Percentiles rank a stretch among this genome's conserved stretches.
These are phyloP conservation scores for Microctonus brassicae DNA, from an alignment of 2,888 invertebrate species.

Conservation along the genomic window DNA sequence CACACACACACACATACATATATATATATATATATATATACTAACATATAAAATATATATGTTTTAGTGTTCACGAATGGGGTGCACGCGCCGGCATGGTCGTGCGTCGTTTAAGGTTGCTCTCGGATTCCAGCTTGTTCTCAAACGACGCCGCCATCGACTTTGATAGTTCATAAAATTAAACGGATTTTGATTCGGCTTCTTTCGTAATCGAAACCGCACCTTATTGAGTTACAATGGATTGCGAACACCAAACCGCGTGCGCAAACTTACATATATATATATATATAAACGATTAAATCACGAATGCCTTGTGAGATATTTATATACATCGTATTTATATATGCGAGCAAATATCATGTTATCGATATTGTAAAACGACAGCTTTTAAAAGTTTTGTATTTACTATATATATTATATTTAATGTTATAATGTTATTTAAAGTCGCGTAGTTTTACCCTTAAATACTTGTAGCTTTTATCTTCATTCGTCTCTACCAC, in stretches of 20 bases:
- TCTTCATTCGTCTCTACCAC: too few species aligned
- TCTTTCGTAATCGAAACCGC: slow-evolving; percentile 58
- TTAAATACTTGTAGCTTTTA: too few species aligned
- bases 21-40: slow-evolving; percentile 30
- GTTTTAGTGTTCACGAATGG: slow-evolving; percentile 41
- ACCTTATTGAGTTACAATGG: slow-evolving; percentile 24
- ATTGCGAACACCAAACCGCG: background rate
- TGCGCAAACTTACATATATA: background rate
- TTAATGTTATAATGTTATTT: background rate
- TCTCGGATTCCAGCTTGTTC: slow-evolving; percentile 52
- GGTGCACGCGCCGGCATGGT: slow-evolving; percentile 40
- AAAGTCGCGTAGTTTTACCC: too few species aligned
- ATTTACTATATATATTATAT: background rate
- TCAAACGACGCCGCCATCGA: slow-evolving; percentile 51
- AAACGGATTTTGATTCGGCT: slow-evolving; percentile 62
- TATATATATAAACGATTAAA: slow-evolving; percentile 7
- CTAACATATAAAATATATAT: slow-evolving; percentile 35
- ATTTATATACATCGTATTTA: background rate
- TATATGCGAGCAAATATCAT: slow-evolving; percentile 29
- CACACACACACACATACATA: slow-evolving; percentile 33
- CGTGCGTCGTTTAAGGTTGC: slow-evolving; percentile 37
- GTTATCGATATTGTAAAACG: background rate
- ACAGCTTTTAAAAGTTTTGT: background rate
- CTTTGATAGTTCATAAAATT: slow-evolving; percentile 62
- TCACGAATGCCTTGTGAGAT: slow-evolving; percentile 1